Evolutionary conservation across 2,113 vertebrate species (phyloP), one percentile per base, ranked within the genome.

Genomic region (Forbesichthys papilliferus): DNA sequence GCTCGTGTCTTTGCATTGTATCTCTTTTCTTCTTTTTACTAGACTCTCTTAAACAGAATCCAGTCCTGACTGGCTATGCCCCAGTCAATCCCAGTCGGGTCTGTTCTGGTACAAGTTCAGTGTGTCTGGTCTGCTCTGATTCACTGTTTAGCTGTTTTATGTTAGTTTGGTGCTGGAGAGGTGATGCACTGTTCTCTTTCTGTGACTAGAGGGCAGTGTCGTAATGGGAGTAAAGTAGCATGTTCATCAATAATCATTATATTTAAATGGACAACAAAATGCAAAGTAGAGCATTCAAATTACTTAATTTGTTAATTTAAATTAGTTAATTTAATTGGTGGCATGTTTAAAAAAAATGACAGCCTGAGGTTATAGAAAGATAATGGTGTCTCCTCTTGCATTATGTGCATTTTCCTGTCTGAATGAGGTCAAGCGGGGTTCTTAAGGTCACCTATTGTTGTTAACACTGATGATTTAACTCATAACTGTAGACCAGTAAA

Each of bases 1-100:
- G 88, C 86, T 81, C 84, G 73, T 91, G 66, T 86, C 71, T 89
- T 79, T 89, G 85, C 85, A 84, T 84, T 68, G 80, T 88, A 66
- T 83, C 82, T 27, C 55, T 49, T 49, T 80, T 86, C 73, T 81
- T 20, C 82, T 83, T 61, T 88, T 84, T 83, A 66, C 80, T 68
- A 77, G 73, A 76, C 78, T 84, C 66, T 53, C 74, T 75, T 10
- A 77, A 84, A 84, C 89, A 86, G 89, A 84, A 83, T 79, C 84
- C 79, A 71, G 85, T 77, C 83, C 78, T 52, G 82, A 82, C 69
- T 73, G 66, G 75, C 82, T 82, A 68, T 83, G 71, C 70, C 16
- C 56, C 48, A 46, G 66, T 61, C 59, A 1, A 14, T 13, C 33
- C 46, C 18, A 60, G 69, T 82, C 79, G 79, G 86, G 80, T 83